Conservation (phyloP, 2,113 vertebrate species). For the Engystomops pustulosus region DNA sequence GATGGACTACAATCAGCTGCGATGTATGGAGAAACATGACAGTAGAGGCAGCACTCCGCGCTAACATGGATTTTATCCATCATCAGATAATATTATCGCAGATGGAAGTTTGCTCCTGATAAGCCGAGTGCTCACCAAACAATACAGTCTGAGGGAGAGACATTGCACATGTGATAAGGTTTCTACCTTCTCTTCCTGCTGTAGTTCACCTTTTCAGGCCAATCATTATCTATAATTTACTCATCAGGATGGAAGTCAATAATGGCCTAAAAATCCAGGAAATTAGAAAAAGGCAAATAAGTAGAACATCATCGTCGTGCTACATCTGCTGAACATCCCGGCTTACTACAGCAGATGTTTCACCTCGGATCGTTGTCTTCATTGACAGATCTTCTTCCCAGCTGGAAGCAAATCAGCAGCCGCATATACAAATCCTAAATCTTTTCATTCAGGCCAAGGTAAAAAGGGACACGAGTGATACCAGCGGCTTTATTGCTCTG, state of each 20-base stretch:
- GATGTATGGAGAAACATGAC: too few relatives aligned
- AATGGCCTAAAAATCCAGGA: too few relatives aligned
- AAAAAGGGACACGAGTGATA: not conserved
- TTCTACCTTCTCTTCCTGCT: not conserved
- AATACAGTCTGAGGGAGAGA: not conserved
- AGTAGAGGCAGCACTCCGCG: too few relatives aligned
- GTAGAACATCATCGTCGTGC: not conserved
- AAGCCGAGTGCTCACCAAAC: not conserved
- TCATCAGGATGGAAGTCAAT: not conserved
- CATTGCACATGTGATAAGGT: not conserved
- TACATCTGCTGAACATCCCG: not conserved
- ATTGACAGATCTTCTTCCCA: not conserved
- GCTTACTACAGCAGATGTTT: slow-evolving; percentile 6
- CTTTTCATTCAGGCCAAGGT: not conserved
- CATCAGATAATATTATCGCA: not conserved
- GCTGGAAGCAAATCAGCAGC: not conserved
- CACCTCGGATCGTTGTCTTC: not conserved
- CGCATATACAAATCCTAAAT: not conserved
- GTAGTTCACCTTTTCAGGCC: not conserved
- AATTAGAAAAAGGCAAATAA: too few relatives aligned
- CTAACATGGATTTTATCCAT: too few relatives aligned
- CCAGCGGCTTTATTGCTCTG: not conserved
- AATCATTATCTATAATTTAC: not conserved
- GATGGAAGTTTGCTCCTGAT: slow-evolving; percentile 1
- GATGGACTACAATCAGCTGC: too few relatives aligned